A percentile compares a stretch with the other conserved stretches of the same genome.
Conservation (phyloP, 2,113 vertebrate genomes). For the Caretta caretta region DNA sequence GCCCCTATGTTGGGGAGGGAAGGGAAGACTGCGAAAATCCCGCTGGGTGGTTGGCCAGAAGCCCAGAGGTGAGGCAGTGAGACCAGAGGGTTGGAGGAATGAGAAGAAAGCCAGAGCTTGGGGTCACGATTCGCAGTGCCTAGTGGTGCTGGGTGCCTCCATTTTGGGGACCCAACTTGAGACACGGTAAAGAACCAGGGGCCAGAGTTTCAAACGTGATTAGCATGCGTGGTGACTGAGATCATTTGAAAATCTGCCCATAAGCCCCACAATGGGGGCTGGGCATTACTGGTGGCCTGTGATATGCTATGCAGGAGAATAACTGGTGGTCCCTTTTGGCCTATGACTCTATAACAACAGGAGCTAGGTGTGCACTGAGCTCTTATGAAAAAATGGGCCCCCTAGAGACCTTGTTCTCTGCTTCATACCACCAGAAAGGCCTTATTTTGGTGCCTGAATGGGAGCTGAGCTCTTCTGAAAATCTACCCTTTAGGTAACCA, state of each 20-base stretch:
- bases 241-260: background rate
- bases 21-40: too few relatives aligned
- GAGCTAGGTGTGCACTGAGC: background rate
- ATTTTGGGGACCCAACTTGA: background rate
- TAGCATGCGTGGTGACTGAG: background rate
- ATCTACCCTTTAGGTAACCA: background rate
- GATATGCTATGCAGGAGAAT: background rate
- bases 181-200: slow-evolving; percentile 1
- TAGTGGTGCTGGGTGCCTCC: background rate
- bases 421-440: background rate
- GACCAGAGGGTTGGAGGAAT: background rate
- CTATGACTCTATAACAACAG: background rate
- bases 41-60: too few relatives aligned
- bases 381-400: background rate
- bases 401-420: background rate
- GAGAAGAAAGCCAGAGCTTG: background rate
- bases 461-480: background rate
- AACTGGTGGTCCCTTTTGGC: background rate
- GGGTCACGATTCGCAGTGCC: background rate
- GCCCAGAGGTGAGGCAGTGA: background rate
- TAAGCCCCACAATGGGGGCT: background rate
- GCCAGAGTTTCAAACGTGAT: background rate
- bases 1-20: background rate
- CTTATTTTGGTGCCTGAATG: background rate
- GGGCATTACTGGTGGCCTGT: too few relatives aligned